Percentiles rank a stretch among this genome's conserved stretches.
Evolutionary conservation across 2,888 invertebrate genomes (phyloP).

Genomic region (Oxytorus armatus): DNA sequence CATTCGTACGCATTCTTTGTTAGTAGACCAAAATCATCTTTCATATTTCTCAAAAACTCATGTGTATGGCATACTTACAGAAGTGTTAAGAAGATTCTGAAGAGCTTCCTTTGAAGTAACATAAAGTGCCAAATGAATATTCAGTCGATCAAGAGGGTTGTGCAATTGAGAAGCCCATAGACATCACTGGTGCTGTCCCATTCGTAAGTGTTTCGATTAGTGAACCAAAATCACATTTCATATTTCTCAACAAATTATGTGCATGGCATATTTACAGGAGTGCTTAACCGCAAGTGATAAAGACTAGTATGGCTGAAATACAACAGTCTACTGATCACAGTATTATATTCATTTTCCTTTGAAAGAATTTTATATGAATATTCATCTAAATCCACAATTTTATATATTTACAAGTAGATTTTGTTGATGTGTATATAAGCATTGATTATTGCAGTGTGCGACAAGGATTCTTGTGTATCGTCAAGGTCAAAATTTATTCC

Average conservation of each 20-base stretch:
- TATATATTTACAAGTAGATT: background rate
- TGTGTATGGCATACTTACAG: background rate
- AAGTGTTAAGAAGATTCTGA: too few species aligned
- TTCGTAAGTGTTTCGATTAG: background rate
- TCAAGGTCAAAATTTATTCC: background rate
- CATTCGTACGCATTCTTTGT: background rate
- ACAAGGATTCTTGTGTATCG: background rate
- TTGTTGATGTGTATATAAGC: background rate
- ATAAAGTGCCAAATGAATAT: too few species aligned
- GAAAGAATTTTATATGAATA: background rate
- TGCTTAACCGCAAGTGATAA: background rate
- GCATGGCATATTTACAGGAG: slow-evolving; percentile 1
- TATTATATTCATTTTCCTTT: background rate
- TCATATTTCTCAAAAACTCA: background rate
- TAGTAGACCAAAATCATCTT: background rate
- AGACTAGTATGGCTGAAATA: background rate
- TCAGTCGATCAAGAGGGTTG: too few species aligned
- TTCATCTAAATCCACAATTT: background rate
- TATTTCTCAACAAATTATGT: slow-evolving; percentile 3
- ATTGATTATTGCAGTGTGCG: background rate
- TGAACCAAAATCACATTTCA: background rate
- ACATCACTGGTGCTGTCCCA: slow-evolving; percentile 3
- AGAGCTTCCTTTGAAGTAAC: too few species aligned
- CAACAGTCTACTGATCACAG: background rate
- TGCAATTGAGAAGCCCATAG: too few species aligned